Evolutionary conservation across 2,888 invertebrate species (phyloP), one percentile per base, ranked within the genome.

Genomic region (Acanthococcus lagerstroemiae): DNA sequence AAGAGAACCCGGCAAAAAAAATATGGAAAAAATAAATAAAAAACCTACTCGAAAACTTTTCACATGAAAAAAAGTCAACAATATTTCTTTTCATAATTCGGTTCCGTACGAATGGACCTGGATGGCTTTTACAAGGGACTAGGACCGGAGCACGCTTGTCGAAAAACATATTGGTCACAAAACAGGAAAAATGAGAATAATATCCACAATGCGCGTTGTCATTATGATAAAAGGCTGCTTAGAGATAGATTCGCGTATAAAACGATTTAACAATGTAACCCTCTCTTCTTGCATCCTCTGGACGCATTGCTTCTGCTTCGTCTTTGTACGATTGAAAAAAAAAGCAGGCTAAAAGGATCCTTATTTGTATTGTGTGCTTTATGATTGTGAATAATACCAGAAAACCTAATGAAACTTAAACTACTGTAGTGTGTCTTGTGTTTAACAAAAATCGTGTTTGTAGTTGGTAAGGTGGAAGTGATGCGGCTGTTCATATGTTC

Each of bases 391-490:
- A 57, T 9, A 57, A 37, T 57, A 57, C 57, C 57, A 45, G 57
- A 57, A 57, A 57, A 57, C 57, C 57, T 57, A 57, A 57, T 57
- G 57, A 57, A 57, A 57, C 57, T 57, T 57, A 57, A 57, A 57
- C 57, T 57, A 45, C 57, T 57, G 45, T 57, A 57, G 57, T 57
- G 57, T 57, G 37, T 57, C 57, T 57, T 57, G 30, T 24, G 5
- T 55, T 37, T 37, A 9, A 37, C 7, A 6, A 37, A 37, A 37
- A 37, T n/a, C n/a, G n/a, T n/a, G n/a, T n/a, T n/a, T n/a, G n/a
- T n/a, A n/a, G n/a, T n/a, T n/a, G n/a, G n/a, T n/a, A n/a, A n/a
- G n/a, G n/a, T n/a, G n/a, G n/a, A n/a, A n/a, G n/a, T n/a, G n/a
- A n/a, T n/a, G n/a, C n/a, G n/a, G n/a, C n/a, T n/a, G n/a, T n/a